Evolutionary conservation across 2,797 vertebrate genomes (phyloP).

Genomic region (Mallotus villosus): DNA sequence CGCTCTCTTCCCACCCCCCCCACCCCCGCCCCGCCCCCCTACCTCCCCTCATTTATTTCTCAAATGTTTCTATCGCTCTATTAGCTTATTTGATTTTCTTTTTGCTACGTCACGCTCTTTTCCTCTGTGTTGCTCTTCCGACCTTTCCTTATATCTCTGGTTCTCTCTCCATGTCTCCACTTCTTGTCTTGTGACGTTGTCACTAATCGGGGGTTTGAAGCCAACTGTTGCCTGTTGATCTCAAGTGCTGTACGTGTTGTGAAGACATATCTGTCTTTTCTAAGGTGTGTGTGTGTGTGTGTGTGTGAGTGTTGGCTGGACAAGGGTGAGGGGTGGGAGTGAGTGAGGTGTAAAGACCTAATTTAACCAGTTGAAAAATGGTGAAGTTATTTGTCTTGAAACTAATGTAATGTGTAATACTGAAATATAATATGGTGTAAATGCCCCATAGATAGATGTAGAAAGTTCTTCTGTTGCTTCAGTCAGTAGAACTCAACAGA

Average conservation of each 20-base stretch:
- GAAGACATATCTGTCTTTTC: background rate
- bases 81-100: conserved; percentile 12
- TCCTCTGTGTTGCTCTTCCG: background rate
- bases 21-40: background rate
- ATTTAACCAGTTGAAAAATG: too few species aligned
- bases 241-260: too few species aligned
- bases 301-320: too few species aligned
- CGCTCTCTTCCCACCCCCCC: background rate
- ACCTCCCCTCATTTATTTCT: background rate
- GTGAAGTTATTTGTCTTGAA: too few species aligned
- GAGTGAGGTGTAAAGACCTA: too few species aligned
- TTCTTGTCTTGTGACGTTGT: background rate
- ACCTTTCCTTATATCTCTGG: background rate
- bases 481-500: too few species aligned
- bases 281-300: too few species aligned
- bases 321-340: too few species aligned
- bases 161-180: background rate
- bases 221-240: conserved; percentile 41
- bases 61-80: conserved; percentile 21
- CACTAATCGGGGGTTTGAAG: conserved; percentile 39
- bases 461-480: too few species aligned
- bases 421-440: too few species aligned
- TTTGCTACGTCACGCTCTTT: conserved; percentile 18
- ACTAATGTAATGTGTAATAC: too few species aligned
- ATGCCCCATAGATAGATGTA: too few species aligned